Base-by-base conservation (phyloP, 2,888 invertebrate species). In the Eilema depressum region DNA sequence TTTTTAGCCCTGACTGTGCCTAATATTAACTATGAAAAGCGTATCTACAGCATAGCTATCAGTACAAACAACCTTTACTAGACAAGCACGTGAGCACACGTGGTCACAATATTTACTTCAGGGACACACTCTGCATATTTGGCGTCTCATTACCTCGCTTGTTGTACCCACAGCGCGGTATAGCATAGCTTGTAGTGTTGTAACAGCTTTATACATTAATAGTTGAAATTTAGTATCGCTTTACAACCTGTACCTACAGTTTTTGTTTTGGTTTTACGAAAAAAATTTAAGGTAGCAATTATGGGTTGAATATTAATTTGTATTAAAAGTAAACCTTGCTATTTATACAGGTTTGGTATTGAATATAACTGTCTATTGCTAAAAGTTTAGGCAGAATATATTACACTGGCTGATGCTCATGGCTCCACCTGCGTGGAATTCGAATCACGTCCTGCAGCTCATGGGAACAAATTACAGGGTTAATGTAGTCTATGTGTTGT, bases 71-170 rank as follows among this genome's bases (percentile, higher is more conserved):
- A 61, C 3, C 82, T 69, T 82, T 30, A 73, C 8, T 2, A 61
- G 10, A 69, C 75, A 75, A 83, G 86, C 87, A 85, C 87, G 89
- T 85, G 83, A 85, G 85, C 92, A 89, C 93, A 93, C 93, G 92
- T 93, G 93, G 93, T 90, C 91, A 88, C 92, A 90, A 89, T 93
- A 93, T 94, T 93, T 94, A 93, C 93, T 90, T 81, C 80, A 75
- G 81, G 87, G 86, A 94, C 94, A 91, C 90, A 87, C 88, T 86
- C 87, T 88, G 93, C 93, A 94, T 94, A 93, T 90, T 90, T 89
- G 80, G 82, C 83, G 85, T 86, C 85, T 87, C 86, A 90, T 90
- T 90, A 89, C 75, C 82, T 80, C 83, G 74, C 74, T 81, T 77
- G 78, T 78, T 78, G 80, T 78, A 77, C 76, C 74, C 66, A 66